phyloP scores from a whole-genome alignment of 2,113 vertebrate species.

The Apus apus region DNA sequence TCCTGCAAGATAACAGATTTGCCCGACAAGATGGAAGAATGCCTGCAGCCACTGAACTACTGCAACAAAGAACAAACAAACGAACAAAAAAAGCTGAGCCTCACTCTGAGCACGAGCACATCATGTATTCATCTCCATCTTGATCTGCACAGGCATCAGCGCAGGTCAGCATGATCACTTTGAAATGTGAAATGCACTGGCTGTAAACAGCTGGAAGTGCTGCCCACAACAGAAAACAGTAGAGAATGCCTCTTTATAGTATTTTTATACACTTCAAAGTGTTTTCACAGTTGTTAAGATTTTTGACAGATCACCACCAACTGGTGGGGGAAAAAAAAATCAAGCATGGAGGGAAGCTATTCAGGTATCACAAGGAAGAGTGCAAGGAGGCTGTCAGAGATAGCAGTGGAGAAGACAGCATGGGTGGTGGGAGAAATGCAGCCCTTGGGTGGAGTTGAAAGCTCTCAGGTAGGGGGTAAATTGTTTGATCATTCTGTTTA shows the following conservation, averaged over 20 bases:
- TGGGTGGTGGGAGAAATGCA: not conserved
- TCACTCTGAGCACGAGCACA: not conserved
- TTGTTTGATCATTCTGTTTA: not conserved
- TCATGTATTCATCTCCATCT: not conserved
- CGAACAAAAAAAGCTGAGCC: not conserved
- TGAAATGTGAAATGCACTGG: not conserved
- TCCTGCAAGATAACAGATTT: not conserved
- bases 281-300: not conserved
- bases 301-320: not conserved
- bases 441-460: not conserved
- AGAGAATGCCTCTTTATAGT: not conserved
- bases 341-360: not conserved
- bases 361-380: not conserved
- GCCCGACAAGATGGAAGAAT: not conserved
- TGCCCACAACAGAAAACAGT: not conserved
- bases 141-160: not conserved
- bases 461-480: not conserved
- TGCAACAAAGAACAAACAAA: not conserved
- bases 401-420: not conserved
- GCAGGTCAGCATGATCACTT: not conserved
- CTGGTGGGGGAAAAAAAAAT: not conserved
- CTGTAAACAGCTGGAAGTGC: not conserved
- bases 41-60: not conserved
- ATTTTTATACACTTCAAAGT: not conserved
- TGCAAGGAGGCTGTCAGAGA: not conserved